phyloP scores from a whole-genome alignment of 2,797 vertebrate genomes.

The Microctenopoma lineatum region DNA sequence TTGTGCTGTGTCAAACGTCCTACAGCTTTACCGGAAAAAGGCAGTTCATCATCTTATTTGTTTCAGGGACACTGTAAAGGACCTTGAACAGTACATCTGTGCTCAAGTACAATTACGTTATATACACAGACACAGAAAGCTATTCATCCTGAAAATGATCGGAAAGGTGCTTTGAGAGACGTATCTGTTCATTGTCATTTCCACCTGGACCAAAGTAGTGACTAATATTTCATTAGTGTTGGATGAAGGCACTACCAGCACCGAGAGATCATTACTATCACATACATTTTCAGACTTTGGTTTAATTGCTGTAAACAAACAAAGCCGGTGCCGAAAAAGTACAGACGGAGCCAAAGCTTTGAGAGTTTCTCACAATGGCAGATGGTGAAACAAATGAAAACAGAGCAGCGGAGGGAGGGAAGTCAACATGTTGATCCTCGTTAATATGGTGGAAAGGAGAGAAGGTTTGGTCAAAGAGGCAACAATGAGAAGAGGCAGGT shows the following conservation, averaged over 20 bases:
- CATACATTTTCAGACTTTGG: constrained; percentile 27
- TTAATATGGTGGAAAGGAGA: constrained; percentile 19
- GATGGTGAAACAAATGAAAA: constrained; percentile 62
- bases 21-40: constrained; percentile 12
- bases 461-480: constrained; percentile 28
- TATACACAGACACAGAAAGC: not conserved
- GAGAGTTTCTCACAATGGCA: constrained; percentile 54
- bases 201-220: not conserved
- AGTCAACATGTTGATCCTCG: constrained; percentile 46
- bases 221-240: constrained; percentile 15
- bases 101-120: constrained; percentile 16
- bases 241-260: not conserved
- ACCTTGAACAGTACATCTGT: constrained; percentile 2
- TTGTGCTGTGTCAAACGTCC: constrained; percentile 43
- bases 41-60: constrained; percentile 38
- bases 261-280: constrained; percentile 5
- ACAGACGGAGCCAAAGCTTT: constrained; percentile 68
- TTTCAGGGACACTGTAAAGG: constrained; percentile 12
- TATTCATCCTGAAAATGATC: constrained; percentile 6
- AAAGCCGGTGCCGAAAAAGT: constrained; percentile 24
- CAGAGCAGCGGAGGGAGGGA: constrained; percentile 23
- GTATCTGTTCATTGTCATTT: not conserved
- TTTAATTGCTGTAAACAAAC: constrained; percentile 57
- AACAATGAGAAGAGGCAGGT: too few relatives aligned
- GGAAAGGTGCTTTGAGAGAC: not conserved